Conservation (phyloP, 2,113 vertebrate species). For the Isurus oxyrinchus region DNA sequence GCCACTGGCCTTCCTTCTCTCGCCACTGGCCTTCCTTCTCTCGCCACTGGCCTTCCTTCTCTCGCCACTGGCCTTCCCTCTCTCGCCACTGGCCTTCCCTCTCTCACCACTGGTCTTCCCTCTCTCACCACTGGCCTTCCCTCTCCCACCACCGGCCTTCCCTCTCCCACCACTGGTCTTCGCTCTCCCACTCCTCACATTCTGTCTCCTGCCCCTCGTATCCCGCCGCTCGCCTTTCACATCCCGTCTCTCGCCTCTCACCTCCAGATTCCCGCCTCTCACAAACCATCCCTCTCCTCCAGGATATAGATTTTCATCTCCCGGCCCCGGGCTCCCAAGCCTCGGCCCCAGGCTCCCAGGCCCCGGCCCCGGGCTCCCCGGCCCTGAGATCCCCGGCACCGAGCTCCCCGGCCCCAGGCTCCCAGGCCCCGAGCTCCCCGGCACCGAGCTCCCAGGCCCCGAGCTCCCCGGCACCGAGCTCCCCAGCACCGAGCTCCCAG, state of each 20-base stretch:
- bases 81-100: not conserved
- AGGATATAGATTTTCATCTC: not conserved
- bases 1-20: not conserved
- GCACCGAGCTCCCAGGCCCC: too few species aligned
- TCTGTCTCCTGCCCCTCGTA: not conserved
- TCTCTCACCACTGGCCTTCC: not conserved
- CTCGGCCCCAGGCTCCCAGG: not conserved
- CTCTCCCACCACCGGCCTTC: not conserved
- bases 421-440: too few species aligned
- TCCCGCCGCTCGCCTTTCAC: not conserved
- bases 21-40: not conserved
- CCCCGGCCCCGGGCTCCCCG: too few species aligned
- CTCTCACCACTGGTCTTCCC: not conserved
- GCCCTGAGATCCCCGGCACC: too few species aligned
- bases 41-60: too few species aligned
- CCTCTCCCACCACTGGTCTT: not conserved
- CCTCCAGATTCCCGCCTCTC: not conserved
- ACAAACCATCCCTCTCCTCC: not conserved
- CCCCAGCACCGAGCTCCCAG: not conserved
- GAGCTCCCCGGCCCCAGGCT: too few species aligned
- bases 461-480: too few species aligned
- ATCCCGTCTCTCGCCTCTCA: not conserved
- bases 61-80: fast-evolving
- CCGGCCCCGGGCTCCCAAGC: not conserved
- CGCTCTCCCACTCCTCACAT: not conserved